These are phyloP conservation scores for Heterodera schachtii DNA, from an alignment of 1,140 invertebrate genomes.

Conservation along the genomic window DNA sequence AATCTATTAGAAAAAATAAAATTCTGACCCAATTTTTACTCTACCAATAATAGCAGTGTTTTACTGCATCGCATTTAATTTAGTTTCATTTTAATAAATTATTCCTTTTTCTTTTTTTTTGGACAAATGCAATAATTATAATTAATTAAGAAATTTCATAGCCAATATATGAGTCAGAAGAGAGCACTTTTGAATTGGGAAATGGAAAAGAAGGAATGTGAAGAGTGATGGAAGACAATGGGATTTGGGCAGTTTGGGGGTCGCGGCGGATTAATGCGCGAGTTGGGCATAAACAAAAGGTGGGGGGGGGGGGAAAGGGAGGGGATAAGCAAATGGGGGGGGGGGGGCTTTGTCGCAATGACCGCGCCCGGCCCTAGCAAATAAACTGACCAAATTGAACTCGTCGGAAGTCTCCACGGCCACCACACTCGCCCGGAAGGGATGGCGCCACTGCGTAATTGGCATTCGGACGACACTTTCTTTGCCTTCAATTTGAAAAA, in stretches of 20 bases:
- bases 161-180: not conserved
- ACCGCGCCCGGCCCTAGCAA: not conserved
- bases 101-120: no score
- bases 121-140: no score
- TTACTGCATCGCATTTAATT: no score
- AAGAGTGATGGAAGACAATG: not conserved
- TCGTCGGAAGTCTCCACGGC: not conserved
- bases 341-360: not conserved
- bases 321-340: not conserved
- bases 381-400: constrained; percentile 1
- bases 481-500: not conserved
- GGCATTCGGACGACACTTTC: not conserved
- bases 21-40: no score
- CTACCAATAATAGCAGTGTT: no score
- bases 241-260: not conserved
- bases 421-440: not conserved
- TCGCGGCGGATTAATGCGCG: not conserved
- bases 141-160: no score
- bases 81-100: no score
- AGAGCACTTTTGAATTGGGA: not conserved
- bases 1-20: no score
- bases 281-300: not conserved
- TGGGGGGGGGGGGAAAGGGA: not conserved
- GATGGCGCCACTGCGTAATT: not conserved
- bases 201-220: not conserved